A percentile compares a stretch with the other conserved stretches of the same genome.
phyloP scores from a whole-genome alignment of 35 echinoderm and acorn worm species.

The Apostichopus californicus region DNA sequence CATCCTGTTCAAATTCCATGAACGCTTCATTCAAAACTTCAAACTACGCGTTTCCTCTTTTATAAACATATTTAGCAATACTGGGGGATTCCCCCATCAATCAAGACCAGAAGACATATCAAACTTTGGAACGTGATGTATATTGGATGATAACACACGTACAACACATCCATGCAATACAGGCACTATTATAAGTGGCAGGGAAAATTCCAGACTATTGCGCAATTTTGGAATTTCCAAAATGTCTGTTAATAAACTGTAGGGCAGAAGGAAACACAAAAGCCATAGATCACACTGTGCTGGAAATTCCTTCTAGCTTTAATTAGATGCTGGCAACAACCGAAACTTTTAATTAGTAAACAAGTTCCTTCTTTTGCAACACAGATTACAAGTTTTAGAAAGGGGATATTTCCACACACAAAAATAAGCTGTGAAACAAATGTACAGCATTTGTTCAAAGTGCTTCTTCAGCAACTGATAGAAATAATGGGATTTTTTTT shows the following conservation, averaged over 20 bases:
- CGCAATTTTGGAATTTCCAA: constrained; percentile 29
- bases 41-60: not conserved
- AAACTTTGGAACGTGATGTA: no score
- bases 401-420: not conserved
- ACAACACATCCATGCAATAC: no score
- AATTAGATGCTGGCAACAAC: not conserved
- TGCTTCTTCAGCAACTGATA: no score
- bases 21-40: not conserved
- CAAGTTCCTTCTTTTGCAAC: not conserved
- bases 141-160: no score
- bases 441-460: no score
- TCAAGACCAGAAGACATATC: no score
- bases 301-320: constrained; percentile 22
- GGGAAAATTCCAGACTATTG: constrained; percentile 21
- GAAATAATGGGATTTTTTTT: no score
- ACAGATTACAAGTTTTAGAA: not conserved
- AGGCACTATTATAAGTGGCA: not conserved
- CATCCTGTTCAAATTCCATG: constrained; percentile 42
- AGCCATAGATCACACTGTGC: not conserved
- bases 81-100: not conserved
- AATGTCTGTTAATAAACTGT: not conserved
- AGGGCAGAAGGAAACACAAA: not conserved
- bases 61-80: not conserved
- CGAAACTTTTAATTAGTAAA: not conserved
- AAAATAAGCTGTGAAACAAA: not conserved